A percentile compares a stretch with the other conserved stretches of the same genome.
Conservation (phyloP, 1,140 invertebrate genomes). For the Platorchestia sp. region DNA sequence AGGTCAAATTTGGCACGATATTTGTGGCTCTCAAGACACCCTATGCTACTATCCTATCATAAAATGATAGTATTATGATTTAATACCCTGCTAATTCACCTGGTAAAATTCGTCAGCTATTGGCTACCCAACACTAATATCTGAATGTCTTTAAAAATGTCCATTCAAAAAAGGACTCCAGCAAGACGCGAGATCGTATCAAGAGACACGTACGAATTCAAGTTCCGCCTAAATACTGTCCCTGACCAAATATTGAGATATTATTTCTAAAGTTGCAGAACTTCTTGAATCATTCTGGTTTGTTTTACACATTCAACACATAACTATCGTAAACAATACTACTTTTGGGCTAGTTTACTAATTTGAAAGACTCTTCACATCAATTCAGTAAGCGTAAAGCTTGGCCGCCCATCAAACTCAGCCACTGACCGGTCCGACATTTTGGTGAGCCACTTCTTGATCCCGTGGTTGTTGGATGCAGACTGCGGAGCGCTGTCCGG, state of each 20-base stretch:
- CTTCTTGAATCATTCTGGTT: not conserved
- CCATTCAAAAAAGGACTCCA: not conserved
- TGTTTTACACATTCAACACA: not conserved
- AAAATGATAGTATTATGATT: not conserved
- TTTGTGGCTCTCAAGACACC: no score
- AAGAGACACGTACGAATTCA: not conserved
- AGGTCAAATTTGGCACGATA: no score
- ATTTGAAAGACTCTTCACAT: not conserved
- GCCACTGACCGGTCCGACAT: not conserved
- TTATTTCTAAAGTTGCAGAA: no score
- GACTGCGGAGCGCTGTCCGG: not conserved
- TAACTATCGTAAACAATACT: not conserved
- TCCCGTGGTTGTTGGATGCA: not conserved
- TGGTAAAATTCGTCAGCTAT: not conserved
- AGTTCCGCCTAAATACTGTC: not conserved
- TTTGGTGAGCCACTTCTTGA: conserved; percentile 12
- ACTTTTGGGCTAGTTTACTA: not conserved
- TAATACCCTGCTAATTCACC: not conserved
- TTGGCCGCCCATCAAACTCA: not conserved
- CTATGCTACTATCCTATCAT: no score
- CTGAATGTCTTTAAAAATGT: not conserved
- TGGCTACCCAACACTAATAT: not conserved
- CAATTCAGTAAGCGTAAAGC: not conserved
- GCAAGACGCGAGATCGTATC: not conserved
- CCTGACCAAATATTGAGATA: not conserved